These are phyloP conservation scores for Drosophila macrospina DNA, from an alignment of 2,888 invertebrate species.

Conservation along the genomic window DNA sequence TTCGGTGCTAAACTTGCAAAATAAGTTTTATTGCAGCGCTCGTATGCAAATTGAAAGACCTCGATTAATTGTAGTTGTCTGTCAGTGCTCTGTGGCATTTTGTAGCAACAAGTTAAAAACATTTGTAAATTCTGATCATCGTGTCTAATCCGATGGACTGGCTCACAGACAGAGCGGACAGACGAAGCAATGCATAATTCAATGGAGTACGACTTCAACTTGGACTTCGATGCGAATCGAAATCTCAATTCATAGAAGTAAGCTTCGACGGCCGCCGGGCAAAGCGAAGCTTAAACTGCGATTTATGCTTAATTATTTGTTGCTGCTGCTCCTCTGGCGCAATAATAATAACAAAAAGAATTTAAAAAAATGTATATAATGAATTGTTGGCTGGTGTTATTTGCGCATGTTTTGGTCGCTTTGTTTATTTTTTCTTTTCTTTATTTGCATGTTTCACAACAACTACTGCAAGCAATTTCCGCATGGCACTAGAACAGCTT, in stretches of 20 bases:
- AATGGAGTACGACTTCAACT: conserved; percentile 24
- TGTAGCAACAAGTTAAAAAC: conserved; percentile 49
- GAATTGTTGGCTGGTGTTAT: conserved; percentile 47
- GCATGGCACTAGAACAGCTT: conserved; percentile 62
- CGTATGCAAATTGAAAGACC: conserved; percentile 50
- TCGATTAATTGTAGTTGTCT: conserved; percentile 22
- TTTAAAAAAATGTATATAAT: conserved; percentile 41
- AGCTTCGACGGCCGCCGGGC: conserved; percentile 36
- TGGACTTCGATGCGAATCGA: conserved; percentile 4
- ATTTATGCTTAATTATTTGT: conserved; percentile 71
- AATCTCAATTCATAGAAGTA: conserved; percentile 13
- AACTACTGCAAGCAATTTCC: conserved; percentile 67
- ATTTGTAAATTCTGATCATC: conserved; percentile 55
- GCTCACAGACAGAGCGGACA: conserved; percentile 1
- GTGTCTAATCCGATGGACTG: conserved; percentile 27
- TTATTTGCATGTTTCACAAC: conserved; percentile 56
- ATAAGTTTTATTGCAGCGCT: conserved; percentile 32
- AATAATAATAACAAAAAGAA: conserved; percentile 56
- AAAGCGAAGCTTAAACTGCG: conserved; percentile 50
- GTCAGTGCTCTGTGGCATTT: conserved; percentile 39
- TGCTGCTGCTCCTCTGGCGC: conserved; percentile 35
- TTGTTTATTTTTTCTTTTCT: conserved; percentile 51
- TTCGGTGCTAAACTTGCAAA: conserved; percentile 20
- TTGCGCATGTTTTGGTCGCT: conserved; percentile 48
- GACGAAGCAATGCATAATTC: conserved; percentile 40